Evolutionary conservation across 2,797 vertebrate species (phyloP), one percentile per base, ranked within the genome.

Genomic region (Thripadectes ignobilis): DNA sequence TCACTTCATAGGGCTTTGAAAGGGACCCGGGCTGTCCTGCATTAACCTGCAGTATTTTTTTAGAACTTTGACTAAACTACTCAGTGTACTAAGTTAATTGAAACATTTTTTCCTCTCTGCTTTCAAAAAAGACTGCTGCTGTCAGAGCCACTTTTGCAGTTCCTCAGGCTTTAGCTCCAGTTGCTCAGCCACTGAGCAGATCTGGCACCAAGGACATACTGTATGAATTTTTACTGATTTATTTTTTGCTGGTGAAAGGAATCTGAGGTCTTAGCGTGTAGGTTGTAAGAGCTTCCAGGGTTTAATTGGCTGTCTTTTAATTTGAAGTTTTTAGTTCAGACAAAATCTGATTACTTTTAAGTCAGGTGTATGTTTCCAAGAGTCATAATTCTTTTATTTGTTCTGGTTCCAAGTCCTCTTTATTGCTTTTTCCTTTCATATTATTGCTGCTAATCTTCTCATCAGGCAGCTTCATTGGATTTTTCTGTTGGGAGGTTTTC

Each of bases 401-500:
- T 84, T 91, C 62, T 84, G 32, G 22, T 91, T 95, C 82, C 66
- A 85, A 89, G 51, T 68, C 27, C 26, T 78, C 54, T 86, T 93
- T 95, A 93, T 95, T 96, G 69, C 82, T 81, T 92, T 95, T 95
- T 75, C 39, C 51, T 86, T 91, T 95, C 43, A 46, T 89, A 77
- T 85, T 78, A 61, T 46, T 66, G 46, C 58, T 89, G 48, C 58
- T 96, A 92, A 91, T 93, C 88, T 94, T 90, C 57, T 78, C 61
- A 89, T 93, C 93, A 72, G n/a, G 22, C 36, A 67, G 38, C 77
- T 94, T 78, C 39, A 74, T 14, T 94, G 84, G 43, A 27, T 88
- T 88, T 91, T 95, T 78, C 79, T 84, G 5, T 39, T 68, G 49
- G 24, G 82, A 88, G 43, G 20, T 77, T 96, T 96, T 93, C 17